Evolutionary conservation across 2,888 invertebrate species (phyloP).

Genomic region (Ectropis crepuscularia): DNA sequence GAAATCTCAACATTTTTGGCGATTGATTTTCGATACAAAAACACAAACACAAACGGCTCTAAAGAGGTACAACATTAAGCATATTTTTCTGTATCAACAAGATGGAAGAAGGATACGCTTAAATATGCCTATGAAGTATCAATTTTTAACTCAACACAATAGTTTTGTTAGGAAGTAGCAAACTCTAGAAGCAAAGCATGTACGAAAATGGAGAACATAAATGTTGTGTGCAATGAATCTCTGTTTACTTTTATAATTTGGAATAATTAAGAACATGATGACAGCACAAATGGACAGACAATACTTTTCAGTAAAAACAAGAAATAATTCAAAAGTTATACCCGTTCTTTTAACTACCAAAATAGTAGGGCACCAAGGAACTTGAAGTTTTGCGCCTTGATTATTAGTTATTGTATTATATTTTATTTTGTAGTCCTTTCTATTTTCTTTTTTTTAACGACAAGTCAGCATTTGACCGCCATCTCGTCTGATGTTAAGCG

Average conservation of each 20-base stretch:
- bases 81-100: conserved; percentile 22
- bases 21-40: conserved; percentile 10
- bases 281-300: conserved; percentile 40
- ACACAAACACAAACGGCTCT: conserved; percentile 28
- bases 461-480: no score
- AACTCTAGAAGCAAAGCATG: conserved; percentile 29
- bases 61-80: conserved; percentile 20
- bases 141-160: conserved; percentile 29
- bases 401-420: no score
- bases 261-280: conserved; percentile 41
- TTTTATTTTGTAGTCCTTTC: no score
- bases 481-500: no score
- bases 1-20: conserved; percentile 26
- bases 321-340: no score
- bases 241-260: conserved; percentile 17
- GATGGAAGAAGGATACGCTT: conserved; percentile 11
- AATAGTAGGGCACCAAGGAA: no score
- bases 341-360: no score
- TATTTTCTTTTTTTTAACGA: no score
- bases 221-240: background rate
- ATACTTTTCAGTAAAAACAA: conserved; percentile 33
- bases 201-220: conserved; percentile 17
- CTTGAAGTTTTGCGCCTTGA: no score
- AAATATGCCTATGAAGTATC: conserved; percentile 22
- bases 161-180: conserved; percentile 32